Evolutionary conservation across 1,140 invertebrate species (phyloP), one percentile per base, ranked within the genome.

Genomic region (Drosophila pruinosa): DNA sequence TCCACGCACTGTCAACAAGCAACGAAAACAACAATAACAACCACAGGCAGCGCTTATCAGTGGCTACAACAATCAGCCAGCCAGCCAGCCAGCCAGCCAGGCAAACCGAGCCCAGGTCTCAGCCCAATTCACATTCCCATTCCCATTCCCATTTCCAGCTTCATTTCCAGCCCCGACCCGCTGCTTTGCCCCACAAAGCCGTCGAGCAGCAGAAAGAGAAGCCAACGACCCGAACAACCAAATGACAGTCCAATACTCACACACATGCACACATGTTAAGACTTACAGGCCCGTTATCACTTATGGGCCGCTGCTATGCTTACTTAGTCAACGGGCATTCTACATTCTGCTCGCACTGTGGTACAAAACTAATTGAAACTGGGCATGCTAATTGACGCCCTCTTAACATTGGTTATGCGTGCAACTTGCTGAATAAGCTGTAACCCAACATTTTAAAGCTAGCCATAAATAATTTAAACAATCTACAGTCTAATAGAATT

Each of bases 211-310:
- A 50, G 28, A 43, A 67, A 43, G 31, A 50, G 54, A 62, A 81
- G 78, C 52, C 72, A 85, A 80, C 78, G 72, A 85, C 81, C 72
- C 69, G 63, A 59, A 39, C 80, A 68, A 45, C 72, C 61, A 76
- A 85, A 79, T 79, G 72, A 76, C 80, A 79, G 63, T 36, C 64
- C 57, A 54, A 22, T 48, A 67, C 28, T 64, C 21, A 72, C 36
- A 41, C 28, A 41, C 38, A 43, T 22, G 4, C 10, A 57, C 7
- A 38, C 21, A 45, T 7, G 15, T 3, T 56, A 21, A 31, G 45
- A 41, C 43, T 26, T 43, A 24, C 14, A 38, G 15, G 52, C 22
- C 39, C 21, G 79, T 79, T 83, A 83, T 83, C 79, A 83, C 72
- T 45, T 70, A 69, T 69, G 61, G 43, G 67, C 67, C 64, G 64